These are phyloP conservation scores for Laticauda laticaudata DNA, from an alignment of 2,113 vertebrate species.

Conservation along the genomic window DNA sequence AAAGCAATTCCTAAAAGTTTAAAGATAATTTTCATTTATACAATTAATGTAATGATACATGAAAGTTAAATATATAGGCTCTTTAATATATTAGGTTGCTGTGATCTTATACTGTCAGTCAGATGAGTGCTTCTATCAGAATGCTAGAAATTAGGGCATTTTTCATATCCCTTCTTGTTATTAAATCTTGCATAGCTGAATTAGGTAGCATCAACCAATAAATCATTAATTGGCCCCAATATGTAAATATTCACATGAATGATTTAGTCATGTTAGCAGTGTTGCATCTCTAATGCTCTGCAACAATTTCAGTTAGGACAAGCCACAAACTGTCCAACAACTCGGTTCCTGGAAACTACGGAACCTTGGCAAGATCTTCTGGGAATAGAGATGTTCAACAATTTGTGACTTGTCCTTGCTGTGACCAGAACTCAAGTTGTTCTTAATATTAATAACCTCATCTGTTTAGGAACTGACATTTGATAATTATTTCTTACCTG, in stretches of 20 bases:
- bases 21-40: slow-evolving; percentile 71
- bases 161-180: slow-evolving; percentile 31
- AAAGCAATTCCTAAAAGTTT: slow-evolving; percentile 75
- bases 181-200: slow-evolving; percentile 9
- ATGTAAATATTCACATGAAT: slow-evolving; percentile 8
- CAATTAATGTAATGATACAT: slow-evolving; percentile 13
- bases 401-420: neutral
- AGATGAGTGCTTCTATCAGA: slow-evolving; percentile 49
- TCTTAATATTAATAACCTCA: neutral
- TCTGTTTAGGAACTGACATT: neutral
- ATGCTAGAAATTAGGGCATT: slow-evolving; percentile 8
- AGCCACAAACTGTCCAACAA: neutral
- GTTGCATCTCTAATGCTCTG: neutral
- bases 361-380: neutral
- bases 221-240: neutral
- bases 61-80: slow-evolving; percentile 17
- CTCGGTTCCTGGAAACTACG: neutral
- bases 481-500: neutral
- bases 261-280: neutral
- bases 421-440: neutral
- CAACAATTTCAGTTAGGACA: neutral
- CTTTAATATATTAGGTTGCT: slow-evolving; percentile 49
- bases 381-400: neutral
- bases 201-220: slow-evolving; percentile 20
- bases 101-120: slow-evolving; percentile 35